phyloP scores from a whole-genome alignment of 1,140 invertebrate genomes.

The Formica exsecta region DNA sequence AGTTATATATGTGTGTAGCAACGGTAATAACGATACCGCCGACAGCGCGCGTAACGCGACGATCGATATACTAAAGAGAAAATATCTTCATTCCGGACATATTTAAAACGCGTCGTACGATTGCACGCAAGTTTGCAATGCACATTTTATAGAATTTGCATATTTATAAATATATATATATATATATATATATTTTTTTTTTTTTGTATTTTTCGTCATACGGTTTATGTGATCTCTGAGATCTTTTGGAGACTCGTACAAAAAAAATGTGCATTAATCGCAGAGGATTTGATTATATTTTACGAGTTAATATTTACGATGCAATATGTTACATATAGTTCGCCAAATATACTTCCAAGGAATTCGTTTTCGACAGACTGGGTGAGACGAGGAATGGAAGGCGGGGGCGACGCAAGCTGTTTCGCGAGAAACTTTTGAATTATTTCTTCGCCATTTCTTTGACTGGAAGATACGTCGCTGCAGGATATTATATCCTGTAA shows the following conservation, averaged over 20 bases:
- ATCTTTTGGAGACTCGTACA: not conserved
- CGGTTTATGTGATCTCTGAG: not conserved
- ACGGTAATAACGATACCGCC: not conserved
- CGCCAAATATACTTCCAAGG: not conserved
- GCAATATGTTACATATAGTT: conserved; percentile 18
- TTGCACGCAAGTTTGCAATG: not conserved
- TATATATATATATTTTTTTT: not conserved
- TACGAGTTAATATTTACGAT: not conserved
- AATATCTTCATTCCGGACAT: not conserved
- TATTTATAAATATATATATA: too few relatives aligned
- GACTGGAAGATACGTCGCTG: conserved; percentile 41
- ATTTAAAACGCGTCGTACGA: not conserved
- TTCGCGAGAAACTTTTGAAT: conserved; percentile 59
- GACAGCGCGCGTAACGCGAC: not conserved
- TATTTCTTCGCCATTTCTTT: conserved; percentile 57
- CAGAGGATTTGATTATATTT: not conserved
- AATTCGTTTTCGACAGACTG: conserved; percentile 2
- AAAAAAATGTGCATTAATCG: not conserved
- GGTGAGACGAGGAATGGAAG: not conserved
- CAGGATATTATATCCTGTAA: conserved; percentile 48
- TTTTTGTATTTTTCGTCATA: not conserved
- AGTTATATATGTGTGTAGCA: not conserved
- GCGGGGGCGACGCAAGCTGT: conserved; percentile 39
- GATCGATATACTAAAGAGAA: not conserved
- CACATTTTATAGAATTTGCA: not conserved